Evolutionary conservation across 2,888 invertebrate species (phyloP).

Genomic region (Willowsia nigromaculata): DNA sequence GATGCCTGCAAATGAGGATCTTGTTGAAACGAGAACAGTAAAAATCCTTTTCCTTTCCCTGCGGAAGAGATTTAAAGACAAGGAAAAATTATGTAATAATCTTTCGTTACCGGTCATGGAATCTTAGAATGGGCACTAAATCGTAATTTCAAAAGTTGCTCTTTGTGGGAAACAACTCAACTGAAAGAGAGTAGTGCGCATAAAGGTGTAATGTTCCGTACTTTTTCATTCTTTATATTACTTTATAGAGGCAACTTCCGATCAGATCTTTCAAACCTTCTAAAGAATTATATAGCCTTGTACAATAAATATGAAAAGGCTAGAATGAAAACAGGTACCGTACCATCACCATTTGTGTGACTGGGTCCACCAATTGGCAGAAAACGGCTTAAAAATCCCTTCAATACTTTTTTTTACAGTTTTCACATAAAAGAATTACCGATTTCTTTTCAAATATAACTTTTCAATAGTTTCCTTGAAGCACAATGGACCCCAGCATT

Average conservation of each 20-base stretch:
- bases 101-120: slow-evolving; percentile 36
- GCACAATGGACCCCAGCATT: neutral
- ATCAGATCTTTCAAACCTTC: too few relatives aligned
- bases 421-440: neutral
- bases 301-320: neutral
- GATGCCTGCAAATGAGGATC: neutral
- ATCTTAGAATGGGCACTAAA: slow-evolving; percentile 26
- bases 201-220: slow-evolving; percentile 1
- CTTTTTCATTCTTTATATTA: too few relatives aligned
- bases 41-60: neutral
- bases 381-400: neutral
- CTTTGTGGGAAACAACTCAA: slow-evolving; percentile 28
- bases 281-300: too few relatives aligned
- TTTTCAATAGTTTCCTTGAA: neutral
- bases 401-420: slow-evolving; percentile 3
- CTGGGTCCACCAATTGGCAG: slow-evolving; percentile 4
- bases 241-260: neutral
- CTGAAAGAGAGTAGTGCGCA: neutral
- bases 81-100: slow-evolving; percentile 32
- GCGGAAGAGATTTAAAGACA: neutral
- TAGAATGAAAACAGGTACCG: neutral
- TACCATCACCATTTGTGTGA: slow-evolving; percentile 9
- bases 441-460: slow-evolving; percentile 3
- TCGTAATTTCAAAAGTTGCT: slow-evolving; percentile 5
- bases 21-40: neutral